Evolutionary conservation across 2,797 vertebrate species (phyloP).

Genomic region (Falco cherrug): DNA sequence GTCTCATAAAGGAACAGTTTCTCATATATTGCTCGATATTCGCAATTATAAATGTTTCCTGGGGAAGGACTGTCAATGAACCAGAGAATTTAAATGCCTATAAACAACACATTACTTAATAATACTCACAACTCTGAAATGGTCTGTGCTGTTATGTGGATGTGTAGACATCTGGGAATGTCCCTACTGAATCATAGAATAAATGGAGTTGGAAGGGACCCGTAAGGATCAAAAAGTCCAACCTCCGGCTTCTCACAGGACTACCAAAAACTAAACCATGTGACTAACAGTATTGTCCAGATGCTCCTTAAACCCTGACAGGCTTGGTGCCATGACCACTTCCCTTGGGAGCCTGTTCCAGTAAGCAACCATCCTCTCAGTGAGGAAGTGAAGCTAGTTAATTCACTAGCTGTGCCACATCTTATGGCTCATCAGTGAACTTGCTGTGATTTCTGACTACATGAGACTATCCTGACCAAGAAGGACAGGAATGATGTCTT

Average conservation of each 20-base stretch:
- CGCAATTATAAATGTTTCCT: background rate
- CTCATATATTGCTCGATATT: background rate
- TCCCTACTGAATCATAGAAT: background rate
- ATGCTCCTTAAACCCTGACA: too few relatives aligned
- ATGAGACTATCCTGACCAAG: background rate
- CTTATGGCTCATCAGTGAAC: background rate
- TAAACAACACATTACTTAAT: background rate
- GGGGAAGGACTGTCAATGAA: background rate
- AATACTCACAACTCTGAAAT: background rate
- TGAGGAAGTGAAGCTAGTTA: background rate
- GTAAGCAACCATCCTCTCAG: background rate
- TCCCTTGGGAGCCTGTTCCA: background rate
- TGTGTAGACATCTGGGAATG: background rate
- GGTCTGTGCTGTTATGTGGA: accelerated
- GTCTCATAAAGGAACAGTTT: background rate
- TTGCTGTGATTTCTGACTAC: background rate
- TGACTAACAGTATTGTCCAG: too few relatives aligned
- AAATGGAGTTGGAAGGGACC: too few relatives aligned
- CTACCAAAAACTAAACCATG: too few relatives aligned
- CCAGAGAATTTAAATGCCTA: background rate
- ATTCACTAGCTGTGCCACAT: background rate
- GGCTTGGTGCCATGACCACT: background rate
- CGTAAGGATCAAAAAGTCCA: too few relatives aligned
- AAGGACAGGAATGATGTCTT: background rate
- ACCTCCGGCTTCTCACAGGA: too few relatives aligned